Conservation (phyloP, 2,797 vertebrate species). For the Lacerta bilineata region DNA sequence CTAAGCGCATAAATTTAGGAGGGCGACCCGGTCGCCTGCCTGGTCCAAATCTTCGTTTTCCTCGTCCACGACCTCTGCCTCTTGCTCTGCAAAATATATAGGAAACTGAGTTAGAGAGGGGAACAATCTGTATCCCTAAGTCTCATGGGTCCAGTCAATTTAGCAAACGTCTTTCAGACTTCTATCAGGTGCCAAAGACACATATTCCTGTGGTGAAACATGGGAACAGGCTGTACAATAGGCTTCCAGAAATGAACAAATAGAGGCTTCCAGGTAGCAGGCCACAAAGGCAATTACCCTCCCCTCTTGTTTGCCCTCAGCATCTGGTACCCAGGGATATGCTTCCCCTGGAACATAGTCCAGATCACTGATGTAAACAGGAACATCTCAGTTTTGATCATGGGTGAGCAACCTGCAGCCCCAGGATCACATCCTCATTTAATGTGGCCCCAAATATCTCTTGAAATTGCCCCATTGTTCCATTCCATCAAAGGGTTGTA, state of each 20-base stretch:
- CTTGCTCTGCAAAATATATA: constrained; percentile 84
- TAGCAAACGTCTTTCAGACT: neutral
- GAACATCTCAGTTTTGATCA: neutral
- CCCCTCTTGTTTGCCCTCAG: neutral
- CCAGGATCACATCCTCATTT: too few species aligned
- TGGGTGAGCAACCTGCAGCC: too few species aligned
- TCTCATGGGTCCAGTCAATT: neutral
- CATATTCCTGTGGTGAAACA: neutral
- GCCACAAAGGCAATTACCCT: neutral
- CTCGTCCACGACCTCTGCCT: constrained; percentile 91
- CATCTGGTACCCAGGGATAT: neutral
- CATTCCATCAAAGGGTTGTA: too few species aligned
- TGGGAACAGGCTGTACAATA: neutral
- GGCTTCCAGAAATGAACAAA: neutral
- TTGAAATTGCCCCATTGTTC: too few species aligned
- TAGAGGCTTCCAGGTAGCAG: neutral
- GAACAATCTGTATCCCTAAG: neutral
- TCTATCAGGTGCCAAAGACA: neutral
- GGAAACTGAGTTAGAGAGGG: constrained; percentile 49
- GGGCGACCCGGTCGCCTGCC: constrained; percentile 92
- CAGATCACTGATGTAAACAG: neutral
- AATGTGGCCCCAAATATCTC: too few species aligned
- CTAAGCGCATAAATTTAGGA: constrained; percentile 93
- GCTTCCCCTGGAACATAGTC: neutral
- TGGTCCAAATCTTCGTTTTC: constrained; percentile 91